Base-by-base conservation (phyloP, 35 echinoderm and acorn worm species). In the Stichopus chloronotus region DNA sequence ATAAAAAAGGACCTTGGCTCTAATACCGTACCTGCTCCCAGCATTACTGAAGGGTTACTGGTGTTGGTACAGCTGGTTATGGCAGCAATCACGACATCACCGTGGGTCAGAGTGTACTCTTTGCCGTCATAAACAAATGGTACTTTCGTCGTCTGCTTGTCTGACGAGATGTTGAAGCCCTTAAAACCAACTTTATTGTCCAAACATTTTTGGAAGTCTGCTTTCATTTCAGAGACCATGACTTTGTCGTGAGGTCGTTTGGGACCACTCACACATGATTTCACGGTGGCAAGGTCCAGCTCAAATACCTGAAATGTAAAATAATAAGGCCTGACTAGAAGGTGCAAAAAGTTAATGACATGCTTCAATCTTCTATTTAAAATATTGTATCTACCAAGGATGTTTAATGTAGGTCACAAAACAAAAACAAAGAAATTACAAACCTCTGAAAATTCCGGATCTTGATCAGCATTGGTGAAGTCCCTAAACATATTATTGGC, bases 1-100 rank as follows among this genome's bases (percentile, higher is more conserved):
- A 43, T 3, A 43, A 43, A 43, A 43, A 0, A 43, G 30, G 3
- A 43, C 30, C 30, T 43, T 1, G 30, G 30, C 30, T 43, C 30
- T 43, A 43, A 0, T 43, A 43, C 30, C 30, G 3, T 43, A 43
- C 97, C 97, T 88, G 95, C 97, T 63, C 97, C 97, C 43, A 99
- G 90, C 97, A 99, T 99, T 88, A 99, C 97, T 14, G 97, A 99
- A 21, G 97, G 97, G 77, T 99, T 99, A 76, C 97, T 99, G 53
- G 97, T 99, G 59, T 99, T 99, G 9, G 97, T 99, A 87, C 97
- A 99, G 92, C 97, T 99, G 7, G 97, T 99, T 19, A 99, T 96
- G 24, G 97, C 97, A 56, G 97, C 97, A 87, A 99, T 99, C n/a
- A 99, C 97, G 2, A 99, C 97, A 56, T 95, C 96, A 19, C 97